Evolutionary conservation across 1,140 invertebrate genomes (phyloP), one percentile per base, ranked within the genome.

Genomic region (Drosophila saltans): DNA sequence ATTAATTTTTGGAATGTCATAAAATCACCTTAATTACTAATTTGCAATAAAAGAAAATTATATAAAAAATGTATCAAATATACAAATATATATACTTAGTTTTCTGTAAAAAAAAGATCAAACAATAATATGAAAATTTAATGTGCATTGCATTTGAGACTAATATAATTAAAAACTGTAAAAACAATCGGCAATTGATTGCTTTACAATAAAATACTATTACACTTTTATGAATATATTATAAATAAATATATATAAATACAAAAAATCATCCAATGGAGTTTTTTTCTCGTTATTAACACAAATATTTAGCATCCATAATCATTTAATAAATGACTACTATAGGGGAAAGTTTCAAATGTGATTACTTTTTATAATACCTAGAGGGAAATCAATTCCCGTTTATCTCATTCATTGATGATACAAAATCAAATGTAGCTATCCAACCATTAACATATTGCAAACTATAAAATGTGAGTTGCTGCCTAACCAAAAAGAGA

Each of bases 1-100:
- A 61, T 81, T 86, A 83, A 83, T 88, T 73, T 88, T 88, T 88
- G 84, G 84, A 88, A 88, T 88, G 84, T 84, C 84, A 80, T 88
- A 80, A 88, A 89, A 89, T 84, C 77, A 58, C 55, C 84, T 80
- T 84, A 83, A 56, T 9, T 36, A 55, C 64, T 88, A 76, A 75
- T 61, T 52, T 72, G 65, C 21, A 26, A 52, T 80, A 75, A 66
- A 78, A 76, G 55, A 67, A 69, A 45, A 30, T 36, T 68, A 64
- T 66, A 40, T 16, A 36, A 41, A 69, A 81, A 56, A 68, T 75
- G 62, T 75, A 73, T 78, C 62, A 74, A 79, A 76, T 69, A 61
- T 75, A 75, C 64, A 69, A 61, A 71, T 21, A 36, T 48, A 9
- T 9, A 24, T 36, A 30, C 28, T 21, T 24, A 7, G 2, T 45